Evolutionary conservation across 2,888 invertebrate genomes (phyloP).

Genomic region (Blastobasis lacticolella): DNA sequence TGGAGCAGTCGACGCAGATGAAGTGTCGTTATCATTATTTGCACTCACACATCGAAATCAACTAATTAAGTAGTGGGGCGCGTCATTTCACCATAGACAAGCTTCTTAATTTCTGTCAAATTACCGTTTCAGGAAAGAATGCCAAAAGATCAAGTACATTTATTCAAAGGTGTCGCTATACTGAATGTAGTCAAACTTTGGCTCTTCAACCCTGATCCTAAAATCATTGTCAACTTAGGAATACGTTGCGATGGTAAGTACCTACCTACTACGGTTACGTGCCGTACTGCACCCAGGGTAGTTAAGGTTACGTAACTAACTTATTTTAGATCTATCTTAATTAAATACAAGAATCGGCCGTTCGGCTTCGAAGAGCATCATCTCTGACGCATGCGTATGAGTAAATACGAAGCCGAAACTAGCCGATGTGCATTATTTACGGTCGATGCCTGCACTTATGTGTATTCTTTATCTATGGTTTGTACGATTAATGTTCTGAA

Average conservation of each 20-base stretch:
- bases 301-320: not conserved
- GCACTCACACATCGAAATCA: too few relatives aligned
- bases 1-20: too few relatives aligned
- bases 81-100: too few relatives aligned
- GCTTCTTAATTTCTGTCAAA: not conserved
- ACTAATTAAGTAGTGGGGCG: too few relatives aligned
- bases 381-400: not conserved
- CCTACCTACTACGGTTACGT: not conserved
- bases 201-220: constrained; percentile 49
- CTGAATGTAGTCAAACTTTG: constrained; percentile 65
- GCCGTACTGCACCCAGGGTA: not conserved
- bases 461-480: too few relatives aligned
- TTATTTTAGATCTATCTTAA: not conserved
- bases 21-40: too few relatives aligned
- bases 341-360: too few relatives aligned
- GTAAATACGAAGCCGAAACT: too few relatives aligned
- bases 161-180: constrained; percentile 52
- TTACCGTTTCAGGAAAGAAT: constrained; percentile 24
- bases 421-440: too few relatives aligned
- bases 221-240: constrained; percentile 68
- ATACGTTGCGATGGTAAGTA: constrained; percentile 67
- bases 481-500: too few relatives aligned
- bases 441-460: not conserved
- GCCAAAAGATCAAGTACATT: constrained; percentile 13
- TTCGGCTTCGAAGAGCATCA: not conserved